Evolutionary conservation across 2,113 vertebrate species (phyloP).

Genomic region (Burhinus oedicnemus): DNA sequence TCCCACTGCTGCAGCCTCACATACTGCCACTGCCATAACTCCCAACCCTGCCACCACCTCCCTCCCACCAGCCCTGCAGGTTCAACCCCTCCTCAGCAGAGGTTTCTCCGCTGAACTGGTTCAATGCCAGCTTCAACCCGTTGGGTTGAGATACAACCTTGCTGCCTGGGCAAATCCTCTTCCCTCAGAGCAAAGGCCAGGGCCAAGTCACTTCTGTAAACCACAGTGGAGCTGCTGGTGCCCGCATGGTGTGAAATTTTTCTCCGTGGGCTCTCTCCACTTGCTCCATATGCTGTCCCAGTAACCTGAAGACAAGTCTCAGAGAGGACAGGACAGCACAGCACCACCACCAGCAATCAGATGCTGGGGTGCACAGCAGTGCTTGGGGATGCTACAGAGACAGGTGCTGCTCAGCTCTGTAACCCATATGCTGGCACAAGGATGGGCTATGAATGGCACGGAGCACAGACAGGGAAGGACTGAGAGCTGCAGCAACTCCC

Average conservation of each 20-base stretch:
- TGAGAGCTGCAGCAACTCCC: background rate
- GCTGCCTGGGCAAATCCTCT: background rate
- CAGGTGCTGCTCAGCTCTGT: background rate
- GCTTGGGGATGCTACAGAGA: background rate
- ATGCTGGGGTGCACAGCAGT: background rate
- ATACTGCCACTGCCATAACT: background rate
- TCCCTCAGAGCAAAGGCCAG: background rate
- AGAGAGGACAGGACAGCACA: background rate
- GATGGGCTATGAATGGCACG: background rate
- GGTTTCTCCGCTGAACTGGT: background rate
- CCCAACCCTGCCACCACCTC: background rate
- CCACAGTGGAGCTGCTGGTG: background rate
- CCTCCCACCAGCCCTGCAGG: background rate
- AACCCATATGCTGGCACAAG: fast-evolving
- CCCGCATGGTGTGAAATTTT: fast-evolving
- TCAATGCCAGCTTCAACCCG: background rate
- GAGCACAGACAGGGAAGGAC: background rate
- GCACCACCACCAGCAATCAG: background rate
- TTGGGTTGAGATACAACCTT: background rate
- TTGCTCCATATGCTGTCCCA: background rate
- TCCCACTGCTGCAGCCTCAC: background rate
- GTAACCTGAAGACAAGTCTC: background rate
- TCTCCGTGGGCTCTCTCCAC: background rate
- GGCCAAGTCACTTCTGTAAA: background rate
- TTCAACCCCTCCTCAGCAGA: background rate